Conservation (phyloP, 1,140 invertebrate species). For the Chironomus striatipennis region DNA sequence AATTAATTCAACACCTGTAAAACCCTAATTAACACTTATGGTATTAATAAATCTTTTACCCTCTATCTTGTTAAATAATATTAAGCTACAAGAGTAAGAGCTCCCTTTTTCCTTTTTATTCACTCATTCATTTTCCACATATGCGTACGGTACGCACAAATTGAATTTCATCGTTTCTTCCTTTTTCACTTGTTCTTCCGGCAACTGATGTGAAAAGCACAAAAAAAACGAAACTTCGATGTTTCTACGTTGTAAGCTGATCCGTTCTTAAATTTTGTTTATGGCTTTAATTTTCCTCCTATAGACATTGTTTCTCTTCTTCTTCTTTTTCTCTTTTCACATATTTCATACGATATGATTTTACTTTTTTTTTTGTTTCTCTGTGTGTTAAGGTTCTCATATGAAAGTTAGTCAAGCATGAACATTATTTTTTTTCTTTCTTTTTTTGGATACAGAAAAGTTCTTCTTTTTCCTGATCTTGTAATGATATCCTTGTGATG, state of each 20-base stretch:
- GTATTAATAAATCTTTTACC: conserved; percentile 16
- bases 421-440: too few species aligned
- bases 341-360: background rate
- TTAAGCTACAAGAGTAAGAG: background rate
- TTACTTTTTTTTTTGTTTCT: background rate
- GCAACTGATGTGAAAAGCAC: too few species aligned
- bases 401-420: too few species aligned
- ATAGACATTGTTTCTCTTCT: background rate
- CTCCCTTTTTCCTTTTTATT: background rate
- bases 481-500: too few species aligned
- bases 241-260: background rate
- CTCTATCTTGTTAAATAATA: conserved; percentile 9
- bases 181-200: background rate
- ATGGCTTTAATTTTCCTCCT: background rate
- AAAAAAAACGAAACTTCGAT: background rate
- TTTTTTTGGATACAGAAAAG: too few species aligned
- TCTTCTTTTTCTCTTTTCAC: background rate
- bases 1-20: conserved; percentile 24
- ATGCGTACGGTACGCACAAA: background rate
- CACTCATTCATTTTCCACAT: background rate
- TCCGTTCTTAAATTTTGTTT: background rate
- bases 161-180: background rate
- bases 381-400: background rate
- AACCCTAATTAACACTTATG: conserved; percentile 18
- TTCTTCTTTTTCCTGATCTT: too few species aligned